Conservation (phyloP, 2,113 vertebrate genomes). For the Dicerorhinus sumatrensis region DNA sequence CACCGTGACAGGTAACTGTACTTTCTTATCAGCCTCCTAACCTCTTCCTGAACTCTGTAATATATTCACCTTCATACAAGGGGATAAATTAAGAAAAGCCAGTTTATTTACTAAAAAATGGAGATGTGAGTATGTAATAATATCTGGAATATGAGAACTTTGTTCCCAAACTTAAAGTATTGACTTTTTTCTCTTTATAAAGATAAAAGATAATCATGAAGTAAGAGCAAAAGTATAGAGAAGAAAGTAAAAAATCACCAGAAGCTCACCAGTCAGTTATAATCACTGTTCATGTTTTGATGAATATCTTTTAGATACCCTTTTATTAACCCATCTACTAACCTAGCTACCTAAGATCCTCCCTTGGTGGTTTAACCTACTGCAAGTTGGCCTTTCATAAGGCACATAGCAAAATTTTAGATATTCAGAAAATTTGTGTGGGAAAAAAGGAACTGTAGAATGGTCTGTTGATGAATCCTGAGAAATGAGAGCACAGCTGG, state of each 20-base stretch:
- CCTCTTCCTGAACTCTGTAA: background rate
- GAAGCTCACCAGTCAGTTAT: background rate
- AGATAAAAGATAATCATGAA: background rate
- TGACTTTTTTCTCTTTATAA: background rate
- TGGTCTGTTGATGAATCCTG: background rate
- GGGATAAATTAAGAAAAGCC: background rate
- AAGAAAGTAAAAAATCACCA: background rate
- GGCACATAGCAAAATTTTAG: background rate
- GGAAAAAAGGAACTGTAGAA: background rate
- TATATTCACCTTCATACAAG: background rate
- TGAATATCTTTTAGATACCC: background rate
- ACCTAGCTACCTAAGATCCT: background rate
- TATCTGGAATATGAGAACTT: conserved; percentile 6
- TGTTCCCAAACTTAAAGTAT: background rate
- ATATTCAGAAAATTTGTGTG: background rate
- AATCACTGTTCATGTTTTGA: background rate
- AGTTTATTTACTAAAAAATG: background rate
- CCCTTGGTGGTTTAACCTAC: background rate
- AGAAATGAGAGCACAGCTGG: background rate
- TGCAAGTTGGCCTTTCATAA: background rate
- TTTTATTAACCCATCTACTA: background rate
- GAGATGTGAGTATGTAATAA: background rate
- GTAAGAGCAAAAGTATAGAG: background rate
- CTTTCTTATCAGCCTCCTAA: background rate
- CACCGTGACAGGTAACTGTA: background rate